Base-by-base conservation (phyloP, 2,797 vertebrate genomes). In the Rachycentron canadum region DNA sequence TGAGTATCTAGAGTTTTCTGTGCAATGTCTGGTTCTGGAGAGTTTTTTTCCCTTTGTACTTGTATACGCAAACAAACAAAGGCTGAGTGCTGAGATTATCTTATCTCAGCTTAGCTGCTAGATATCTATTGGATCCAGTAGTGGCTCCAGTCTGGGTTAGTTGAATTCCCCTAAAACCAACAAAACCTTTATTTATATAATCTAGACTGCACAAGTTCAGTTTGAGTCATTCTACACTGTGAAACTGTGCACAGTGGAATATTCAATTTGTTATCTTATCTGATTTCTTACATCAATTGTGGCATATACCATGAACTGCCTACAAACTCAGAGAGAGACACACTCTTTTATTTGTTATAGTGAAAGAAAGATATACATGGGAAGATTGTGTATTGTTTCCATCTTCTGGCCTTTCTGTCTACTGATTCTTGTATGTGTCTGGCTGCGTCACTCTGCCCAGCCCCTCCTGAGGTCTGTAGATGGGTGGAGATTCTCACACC, bases 381-480 rank as follows among this genome's bases (percentile, higher is more conserved):
- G 40, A 57, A 32, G 32, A 23, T 30, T 58, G 3, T 73, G 17
- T 47, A 9, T 10, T 58, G 55, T 76, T 57, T 70, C 40, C 41
- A 45, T 17, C 53, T 40, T 4, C 70, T 47, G 62, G 21, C 23
- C 53, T 55, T 19, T 69, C 32, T 75, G 53, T 59, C 52, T 43
- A 21, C 52, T 57, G 61, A 60, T 55, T 49, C 17, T 53, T 4
- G 11, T 41, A 68, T 66, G n/a, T 79, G 62, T 68, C 53, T 59
- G 21, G 14, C 8, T 75, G 43, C 41, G 26, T 49, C 38, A 26
- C 56, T 74, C 36, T 49, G 45, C n/a, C 61, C 9, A n/a, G 47
- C 53, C 67, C 28, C 62, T 63, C 58, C 52, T 71, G 70, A 63
- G 47, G 60, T 79, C 52, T 69, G 41, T n/a, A n/a, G 21, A 43